Percentiles rank a stretch among this genome's conserved stretches.
Evolutionary conservation across 2,888 invertebrate species (phyloP).

Genomic region (Thymelicus lineola): DNA sequence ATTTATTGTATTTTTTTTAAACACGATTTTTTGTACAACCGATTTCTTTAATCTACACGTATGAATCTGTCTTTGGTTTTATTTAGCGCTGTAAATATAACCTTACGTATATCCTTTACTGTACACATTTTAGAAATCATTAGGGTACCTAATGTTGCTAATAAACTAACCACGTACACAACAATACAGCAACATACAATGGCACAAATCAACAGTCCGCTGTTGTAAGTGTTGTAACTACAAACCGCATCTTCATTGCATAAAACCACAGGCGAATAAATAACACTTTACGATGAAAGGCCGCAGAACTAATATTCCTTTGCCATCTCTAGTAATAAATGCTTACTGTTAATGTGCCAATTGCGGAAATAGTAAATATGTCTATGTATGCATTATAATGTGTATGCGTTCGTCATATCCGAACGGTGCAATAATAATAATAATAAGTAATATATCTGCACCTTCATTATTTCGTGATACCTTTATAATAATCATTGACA

Average conservation of each 20-base stretch:
- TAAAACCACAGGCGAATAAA: conserved; percentile 30
- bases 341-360: conserved; percentile 13
- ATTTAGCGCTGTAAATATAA: too few relatives aligned
- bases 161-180: neutral
- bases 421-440: neutral
- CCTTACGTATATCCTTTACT: too few relatives aligned
- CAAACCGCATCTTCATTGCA: conserved; percentile 5
- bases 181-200: neutral
- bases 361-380: conserved; percentile 3
- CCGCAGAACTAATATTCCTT: conserved; percentile 24
- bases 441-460: neutral
- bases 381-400: neutral
- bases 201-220: neutral
- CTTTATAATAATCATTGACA: too few relatives aligned
- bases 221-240: too few relatives aligned
- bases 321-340: conserved; percentile 26
- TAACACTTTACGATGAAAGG: conserved; percentile 24
- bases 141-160: too few relatives aligned
- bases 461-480: too few relatives aligned
- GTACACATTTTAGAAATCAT: too few relatives aligned
- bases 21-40: too few relatives aligned
- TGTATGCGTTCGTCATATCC: too few relatives aligned
- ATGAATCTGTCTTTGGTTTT: too few relatives aligned
- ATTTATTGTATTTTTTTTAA: too few relatives aligned
- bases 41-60: too few relatives aligned